Evolutionary conservation across 2,797 vertebrate genomes (phyloP), one percentile per base, ranked within the genome.

Genomic region (Steatocranus sp.): DNA sequence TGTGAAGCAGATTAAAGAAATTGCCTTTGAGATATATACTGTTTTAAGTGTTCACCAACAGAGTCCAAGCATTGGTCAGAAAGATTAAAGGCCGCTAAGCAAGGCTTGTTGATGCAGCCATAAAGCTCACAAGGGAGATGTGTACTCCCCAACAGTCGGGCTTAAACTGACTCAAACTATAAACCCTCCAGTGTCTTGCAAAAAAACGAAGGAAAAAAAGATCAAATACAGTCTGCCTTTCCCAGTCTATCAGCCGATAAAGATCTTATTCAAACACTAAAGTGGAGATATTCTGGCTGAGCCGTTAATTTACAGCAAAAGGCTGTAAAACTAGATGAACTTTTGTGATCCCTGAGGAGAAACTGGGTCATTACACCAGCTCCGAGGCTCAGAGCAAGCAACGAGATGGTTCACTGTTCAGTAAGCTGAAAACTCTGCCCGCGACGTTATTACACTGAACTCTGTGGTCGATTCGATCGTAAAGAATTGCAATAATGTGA

Each of bases 261-360:
- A 73, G 68, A 79, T 79, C 79, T 58, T 4, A 83, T 82, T 83
- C 43, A 68, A 49, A 82, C 6, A 75, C 76, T 34, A 46, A 43
- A 75, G 63, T 23, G 43, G 34, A 84, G 78, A 82, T 81, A 79
- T 81, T 84, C 41, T 30, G 82, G 81, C 79, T 8, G 82, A 79
- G 85, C 63, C 17, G 56, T 87, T 91, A 30, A 91, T 87, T 89
- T 83, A 38, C 78, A 84, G 82, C 83, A 84, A 84, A 84, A 6
- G 56, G 61, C 87, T 73, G 50, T 76, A 78, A 81, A 83, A 89
- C 78, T 27, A 83, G 82, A 87, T 34, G 63, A 89, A 87, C 83
- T 79, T 87, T 41, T 63, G 10, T 20, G 61, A 49, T 86, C 86
- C 82, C 83, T 1, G 56, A 81, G 78, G 75, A 87, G 88, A 83